Percentiles rank a stretch among this genome's conserved stretches.
These are phyloP conservation scores for Aspidiotus destructor DNA, from an alignment of 2,888 invertebrate genomes.

Conservation along the genomic window DNA sequence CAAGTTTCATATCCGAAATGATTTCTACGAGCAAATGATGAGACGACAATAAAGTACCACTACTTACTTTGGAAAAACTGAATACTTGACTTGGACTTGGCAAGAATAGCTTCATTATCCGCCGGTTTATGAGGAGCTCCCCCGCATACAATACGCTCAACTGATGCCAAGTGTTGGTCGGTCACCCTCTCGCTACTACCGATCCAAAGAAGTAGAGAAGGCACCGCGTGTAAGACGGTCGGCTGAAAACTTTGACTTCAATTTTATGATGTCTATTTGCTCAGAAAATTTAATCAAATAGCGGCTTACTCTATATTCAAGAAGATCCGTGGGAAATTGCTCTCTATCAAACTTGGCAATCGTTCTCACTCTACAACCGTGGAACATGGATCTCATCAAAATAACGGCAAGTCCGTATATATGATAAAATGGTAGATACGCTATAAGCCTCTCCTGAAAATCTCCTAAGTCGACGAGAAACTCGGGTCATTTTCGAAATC, in stretches of 20 bases:
- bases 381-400: neutral
- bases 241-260: neutral
- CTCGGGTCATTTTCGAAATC: neutral
- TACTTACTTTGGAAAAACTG: neutral
- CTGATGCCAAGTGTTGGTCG: neutral
- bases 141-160: neutral
- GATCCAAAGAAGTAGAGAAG: neutral
- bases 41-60: too few relatives aligned
- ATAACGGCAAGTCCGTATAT: neutral
- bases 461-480: neutral
- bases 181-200: neutral
- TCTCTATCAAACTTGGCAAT: neutral
- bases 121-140: neutral
- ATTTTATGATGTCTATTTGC: neutral
- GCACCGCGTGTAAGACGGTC: neutral
- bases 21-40: neutral
- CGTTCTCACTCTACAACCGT: neutral
- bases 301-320: neutral
- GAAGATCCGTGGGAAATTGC: neutral
- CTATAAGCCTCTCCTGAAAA: neutral
- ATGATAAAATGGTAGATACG: neutral
- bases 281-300: neutral
- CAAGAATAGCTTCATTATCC: neutral
- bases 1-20: too few relatives aligned
- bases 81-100: neutral